Evolutionary conservation across 2,888 invertebrate species (phyloP), one percentile per base, ranked within the genome.

Genomic region (Gymnocheta viridis): DNA sequence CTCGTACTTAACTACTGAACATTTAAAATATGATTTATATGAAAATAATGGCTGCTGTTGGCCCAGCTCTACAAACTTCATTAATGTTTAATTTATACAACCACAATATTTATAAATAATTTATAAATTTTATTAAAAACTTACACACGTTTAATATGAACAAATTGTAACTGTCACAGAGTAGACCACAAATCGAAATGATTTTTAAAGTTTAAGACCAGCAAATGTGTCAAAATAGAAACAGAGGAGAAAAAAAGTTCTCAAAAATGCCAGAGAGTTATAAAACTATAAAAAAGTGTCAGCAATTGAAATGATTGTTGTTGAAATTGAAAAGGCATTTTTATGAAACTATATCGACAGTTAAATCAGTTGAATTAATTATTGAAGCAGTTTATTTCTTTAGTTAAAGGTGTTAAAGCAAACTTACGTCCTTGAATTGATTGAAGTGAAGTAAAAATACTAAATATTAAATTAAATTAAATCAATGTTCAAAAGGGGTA

Each of bases 81-180:
- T 49, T 38, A 67, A 79, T 72, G 27, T 66, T 72, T 79, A 66
- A 79, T 79, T 79, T 79, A 72, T 79, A 49, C 79, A 72, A 17
- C 12, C 47, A 70, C 51, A 64, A 49, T 22, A 60, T 62, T 62
- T 38, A 81, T 69, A 74, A 81, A 81, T 74, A 62, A 81, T 79
- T 79, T 69, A 81, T 81, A 69, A 76, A 73, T 81, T 74, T 69
- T 69, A 69, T 74, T 74, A 74, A 62, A 69, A 73, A 72, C 56
- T 56, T 51, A 27, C n/a, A 54, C 83, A 84, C 76, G 83, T 81
- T 70, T 84, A 72, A 77, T 83, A 60, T 64, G 80, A 70, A 84
- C 83, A 84, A 84, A 84, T 84, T 84, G 83, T 84, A 80, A 84
- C 83, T 84, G 83, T 84, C 83, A 80, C 19, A 69, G 81, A 81